Base-by-base conservation (phyloP, 2,797 vertebrate species). In the Sebastes cheni region DNA sequence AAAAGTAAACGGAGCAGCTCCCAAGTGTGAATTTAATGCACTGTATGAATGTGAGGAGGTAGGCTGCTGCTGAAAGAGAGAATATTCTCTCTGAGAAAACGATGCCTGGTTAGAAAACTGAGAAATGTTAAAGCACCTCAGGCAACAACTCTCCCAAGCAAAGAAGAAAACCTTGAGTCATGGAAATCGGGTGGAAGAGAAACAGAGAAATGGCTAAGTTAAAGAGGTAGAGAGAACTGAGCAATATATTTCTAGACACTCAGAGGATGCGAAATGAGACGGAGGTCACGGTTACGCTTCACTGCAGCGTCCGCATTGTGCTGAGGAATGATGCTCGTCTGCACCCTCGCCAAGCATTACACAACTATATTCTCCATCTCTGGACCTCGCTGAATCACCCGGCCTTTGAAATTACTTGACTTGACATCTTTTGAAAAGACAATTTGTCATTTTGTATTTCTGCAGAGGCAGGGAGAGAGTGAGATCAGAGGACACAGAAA, bases 371-470 rank as follows among this genome's bases (percentile, higher is more conserved):
- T 18, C 66, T 66, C 36, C 34, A 18, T 84, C 79, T 77, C 72
- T 23, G 79, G 46, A 76, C 80, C 32, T n/a, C 1, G 1, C 84
- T 89, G 82, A 87, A 77, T 86, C 89, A 86, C 80, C 74, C 23
- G 16, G 70, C 80, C 62, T 89, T 81, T 74, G 14, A 85, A 74
- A 85, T 6, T 8, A 75, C 66, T 66, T 88, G 66, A 70, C 1
- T n/a, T 65, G 78, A 55, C 81, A 6, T 88, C 82, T 81, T 81
- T 22, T 29, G 22, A 74, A 82, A 82, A 79, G 65, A 52, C 65
- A 62, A 86, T 90, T 78, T 80, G n/a, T 54, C 60, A 67, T 75
- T 82, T 85, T 6, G 67, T 67, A 50, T 29, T 29, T 30, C 62
- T 59, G 22, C 6, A 46, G 20, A 64, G 46, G 7, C 14, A n/a